Percentiles rank a stretch among this genome's conserved stretches.
Conservation (phyloP, 2,113 vertebrate species). For the Malurus alboscapulatus region DNA sequence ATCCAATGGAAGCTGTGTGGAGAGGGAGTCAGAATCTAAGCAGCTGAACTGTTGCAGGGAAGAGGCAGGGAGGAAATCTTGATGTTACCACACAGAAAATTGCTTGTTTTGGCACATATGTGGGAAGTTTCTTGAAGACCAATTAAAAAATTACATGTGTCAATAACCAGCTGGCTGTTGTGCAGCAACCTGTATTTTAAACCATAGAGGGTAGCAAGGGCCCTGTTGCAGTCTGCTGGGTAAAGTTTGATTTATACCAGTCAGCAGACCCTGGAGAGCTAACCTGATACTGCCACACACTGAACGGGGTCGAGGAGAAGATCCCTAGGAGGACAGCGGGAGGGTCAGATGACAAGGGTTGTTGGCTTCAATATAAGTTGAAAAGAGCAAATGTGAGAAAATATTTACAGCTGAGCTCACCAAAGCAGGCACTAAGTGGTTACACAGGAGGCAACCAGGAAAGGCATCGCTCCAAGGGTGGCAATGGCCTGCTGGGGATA, state of each 20-base stretch:
- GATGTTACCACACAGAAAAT: neutral
- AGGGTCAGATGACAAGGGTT: neutral
- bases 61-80: rapidly evolving
- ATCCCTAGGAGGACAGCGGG: neutral
- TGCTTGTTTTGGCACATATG: neutral
- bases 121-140: neutral
- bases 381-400: neutral
- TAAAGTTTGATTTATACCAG: neutral
- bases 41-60: neutral
- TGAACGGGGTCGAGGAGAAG: rapidly evolving
- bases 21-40: neutral
- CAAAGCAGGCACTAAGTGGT: neutral
- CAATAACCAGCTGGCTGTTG: neutral
- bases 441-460: neutral
- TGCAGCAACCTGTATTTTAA: constrained; percentile 3
- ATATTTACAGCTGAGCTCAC: neutral
- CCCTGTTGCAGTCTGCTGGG: neutral
- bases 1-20: neutral
- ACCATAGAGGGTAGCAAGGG: neutral
- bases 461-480: rapidly evolving
- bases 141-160: neutral
- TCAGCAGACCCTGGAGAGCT: neutral
- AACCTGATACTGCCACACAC: neutral
- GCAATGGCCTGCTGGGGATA: neutral
- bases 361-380: neutral